phyloP scores from a whole-genome alignment of 2,888 invertebrate species.

The Dolomedes plantarius region DNA sequence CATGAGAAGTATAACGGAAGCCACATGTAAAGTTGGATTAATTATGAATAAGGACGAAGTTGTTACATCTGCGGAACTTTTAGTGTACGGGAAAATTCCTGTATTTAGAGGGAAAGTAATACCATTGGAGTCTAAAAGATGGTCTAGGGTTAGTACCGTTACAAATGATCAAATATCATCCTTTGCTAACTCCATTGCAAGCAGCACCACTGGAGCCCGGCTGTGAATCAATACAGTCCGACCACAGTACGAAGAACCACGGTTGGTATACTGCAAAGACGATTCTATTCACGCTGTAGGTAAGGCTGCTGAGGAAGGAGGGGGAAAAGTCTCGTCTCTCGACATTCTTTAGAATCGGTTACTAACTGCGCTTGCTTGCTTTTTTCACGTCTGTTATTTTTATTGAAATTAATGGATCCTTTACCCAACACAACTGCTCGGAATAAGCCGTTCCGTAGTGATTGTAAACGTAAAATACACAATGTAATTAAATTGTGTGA shows the following conservation, averaged over 20 bases:
- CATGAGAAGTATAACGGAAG: background rate
- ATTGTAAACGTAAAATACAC: no score
- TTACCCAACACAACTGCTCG: no score
- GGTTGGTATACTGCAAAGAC: no score
- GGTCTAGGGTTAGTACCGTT: background rate
- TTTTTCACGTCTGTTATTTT: no score
- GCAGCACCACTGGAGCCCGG: background rate
- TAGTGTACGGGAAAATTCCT: constrained; percentile 9
- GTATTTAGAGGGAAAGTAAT: background rate
- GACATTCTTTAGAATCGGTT: no score
- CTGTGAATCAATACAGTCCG: constrained; percentile 13
- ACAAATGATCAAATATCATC: constrained; percentile 8
- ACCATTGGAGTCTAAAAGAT: constrained; percentile 17
- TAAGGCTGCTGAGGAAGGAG: no score
- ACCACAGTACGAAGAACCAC: no score
- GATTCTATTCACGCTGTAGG: no score
- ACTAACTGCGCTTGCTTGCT: no score
- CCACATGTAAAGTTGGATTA: background rate
- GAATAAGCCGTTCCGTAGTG: no score
- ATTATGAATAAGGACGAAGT: constrained; percentile 1
- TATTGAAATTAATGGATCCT: no score
- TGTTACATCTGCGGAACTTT: constrained; percentile 5
- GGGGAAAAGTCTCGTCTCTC: constrained; percentile 12
- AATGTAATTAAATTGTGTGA: no score
- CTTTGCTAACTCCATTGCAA: constrained; percentile 2